These are phyloP conservation scores for Alviniconcha marisindica DNA, from an alignment of 1,140 invertebrate genomes.

Conservation along the genomic window DNA sequence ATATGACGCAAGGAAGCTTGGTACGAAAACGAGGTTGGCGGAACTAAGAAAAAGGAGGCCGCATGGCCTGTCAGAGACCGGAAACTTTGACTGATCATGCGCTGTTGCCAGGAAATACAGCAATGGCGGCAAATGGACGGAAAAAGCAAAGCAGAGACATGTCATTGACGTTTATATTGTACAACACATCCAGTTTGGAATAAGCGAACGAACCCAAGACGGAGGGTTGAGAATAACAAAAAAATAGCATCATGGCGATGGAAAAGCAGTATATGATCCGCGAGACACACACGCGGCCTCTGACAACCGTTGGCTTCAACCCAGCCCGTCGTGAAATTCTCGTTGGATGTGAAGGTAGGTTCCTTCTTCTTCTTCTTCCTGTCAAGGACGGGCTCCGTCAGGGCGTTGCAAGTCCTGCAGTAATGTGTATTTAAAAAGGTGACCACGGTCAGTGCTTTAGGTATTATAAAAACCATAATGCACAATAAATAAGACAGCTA, in stretches of 20 bases:
- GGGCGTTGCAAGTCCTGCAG: too few species aligned
- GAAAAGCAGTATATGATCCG: conserved; percentile 73
- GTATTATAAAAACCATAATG: too few species aligned
- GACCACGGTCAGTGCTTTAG: too few species aligned
- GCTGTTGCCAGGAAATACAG: conserved; percentile 65
- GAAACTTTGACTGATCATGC: conserved; percentile 40
- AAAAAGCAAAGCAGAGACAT: conserved; percentile 5
- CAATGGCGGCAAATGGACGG: conserved; percentile 51
- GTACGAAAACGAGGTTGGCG: background rate
- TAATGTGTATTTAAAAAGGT: too few species aligned
- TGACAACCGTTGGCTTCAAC: conserved; percentile 75
- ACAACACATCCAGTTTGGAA: background rate
- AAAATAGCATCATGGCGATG: conserved; percentile 72
- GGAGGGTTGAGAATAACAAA: background rate
- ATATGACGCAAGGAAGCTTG: too few species aligned
- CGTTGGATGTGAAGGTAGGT: conserved; percentile 76
- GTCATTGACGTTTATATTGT: background rate
- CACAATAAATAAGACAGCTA: too few species aligned
- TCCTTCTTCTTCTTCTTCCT: too few species aligned
- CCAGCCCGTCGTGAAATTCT: conserved; percentile 71
- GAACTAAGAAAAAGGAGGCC: background rate
- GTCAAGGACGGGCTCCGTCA: too few species aligned
- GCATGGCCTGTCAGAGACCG: background rate
- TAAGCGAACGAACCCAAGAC: background rate
- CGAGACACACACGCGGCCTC: conserved; percentile 72